Evolutionary conservation across 2,888 invertebrate genomes (phyloP).

Genomic region (Trichopria drosophilae): DNA sequence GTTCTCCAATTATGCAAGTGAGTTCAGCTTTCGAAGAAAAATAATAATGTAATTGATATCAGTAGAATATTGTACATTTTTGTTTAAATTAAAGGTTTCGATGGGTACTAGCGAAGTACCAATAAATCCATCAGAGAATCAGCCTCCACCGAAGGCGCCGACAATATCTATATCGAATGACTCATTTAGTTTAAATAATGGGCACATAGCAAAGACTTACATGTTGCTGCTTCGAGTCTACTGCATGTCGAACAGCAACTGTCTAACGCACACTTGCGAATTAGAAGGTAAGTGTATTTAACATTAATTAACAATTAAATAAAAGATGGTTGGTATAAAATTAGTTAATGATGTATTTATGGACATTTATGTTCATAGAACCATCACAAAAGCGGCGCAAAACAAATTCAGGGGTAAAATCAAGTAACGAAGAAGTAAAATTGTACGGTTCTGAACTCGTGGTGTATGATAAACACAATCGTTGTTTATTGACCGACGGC

Average conservation of each 20-base stretch:
- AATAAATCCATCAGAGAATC: conserved; percentile 71
- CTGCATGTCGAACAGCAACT: conserved; percentile 55
- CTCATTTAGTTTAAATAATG: conserved; percentile 77
- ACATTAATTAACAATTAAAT: not conserved
- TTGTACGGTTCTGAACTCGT: conserved; percentile 80
- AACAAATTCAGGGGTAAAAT: conserved; percentile 57
- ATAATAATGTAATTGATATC: not conserved
- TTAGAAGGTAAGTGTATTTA: conserved; percentile 48
- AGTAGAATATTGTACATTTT: conserved; percentile 7
- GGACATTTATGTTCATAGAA: conserved; percentile 58
- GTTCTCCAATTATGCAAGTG: conserved; percentile 77
- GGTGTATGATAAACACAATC: conserved; percentile 86
- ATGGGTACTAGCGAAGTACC: conserved; percentile 75
- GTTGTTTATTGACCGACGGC: conserved; percentile 83
- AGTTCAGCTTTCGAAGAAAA: no score
- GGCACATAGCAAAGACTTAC: conserved; percentile 80
- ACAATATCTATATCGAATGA: conserved; percentile 86
- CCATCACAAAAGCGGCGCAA: conserved; percentile 74
- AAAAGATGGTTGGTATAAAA: not conserved
- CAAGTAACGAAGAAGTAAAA: conserved; percentile 61
- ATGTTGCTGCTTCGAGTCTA: conserved; percentile 77
- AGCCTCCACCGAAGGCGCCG: conserved; percentile 71
- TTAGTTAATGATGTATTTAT: not conserved
- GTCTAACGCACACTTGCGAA: conserved; percentile 59
- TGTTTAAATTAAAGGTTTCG: conserved; percentile 61